Conservation (phyloP, 1,140 invertebrate species). For the Rhyacophila brunnea region DNA sequence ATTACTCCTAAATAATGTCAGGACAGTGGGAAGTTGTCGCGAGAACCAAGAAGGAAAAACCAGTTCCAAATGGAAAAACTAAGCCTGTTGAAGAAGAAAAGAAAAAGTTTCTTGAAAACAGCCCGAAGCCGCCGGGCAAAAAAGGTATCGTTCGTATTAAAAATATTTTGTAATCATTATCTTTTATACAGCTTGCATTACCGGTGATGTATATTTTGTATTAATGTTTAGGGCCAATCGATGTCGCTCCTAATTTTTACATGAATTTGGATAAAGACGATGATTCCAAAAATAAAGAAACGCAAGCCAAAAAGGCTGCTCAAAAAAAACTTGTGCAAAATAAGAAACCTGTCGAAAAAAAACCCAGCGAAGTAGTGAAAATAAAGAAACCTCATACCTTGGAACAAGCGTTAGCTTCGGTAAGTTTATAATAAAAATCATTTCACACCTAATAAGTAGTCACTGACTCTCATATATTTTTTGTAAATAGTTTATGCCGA, state of each 20-base stretch:
- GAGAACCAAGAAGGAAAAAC: constrained; percentile 68
- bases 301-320: constrained; percentile 48
- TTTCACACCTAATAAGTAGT: no score
- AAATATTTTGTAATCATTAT: neutral
- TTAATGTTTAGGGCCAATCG: constrained; percentile 29
- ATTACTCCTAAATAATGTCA: constrained; percentile 51
- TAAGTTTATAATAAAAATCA: no score
- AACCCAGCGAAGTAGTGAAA: constrained; percentile 53
- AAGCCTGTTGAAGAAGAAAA: constrained; percentile 60
- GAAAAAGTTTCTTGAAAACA: constrained; percentile 51
- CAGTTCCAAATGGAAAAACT: constrained; percentile 60
- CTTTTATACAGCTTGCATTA: neutral
- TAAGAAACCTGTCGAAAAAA: constrained; percentile 50
- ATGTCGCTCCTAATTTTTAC: constrained; percentile 7
- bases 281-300: constrained; percentile 44
- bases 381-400: constrained; percentile 64
- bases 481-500: no score
- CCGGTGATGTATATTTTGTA: constrained; percentile 38
- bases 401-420: constrained; percentile 62
- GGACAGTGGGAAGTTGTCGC: constrained; percentile 78
- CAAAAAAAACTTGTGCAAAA: constrained; percentile 48
- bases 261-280: constrained; percentile 30
- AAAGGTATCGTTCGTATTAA: constrained; percentile 9
- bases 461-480: no score
- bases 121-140: constrained; percentile 44